phyloP scores from a whole-genome alignment of 2,888 invertebrate genomes.

The Volucella inflata region DNA sequence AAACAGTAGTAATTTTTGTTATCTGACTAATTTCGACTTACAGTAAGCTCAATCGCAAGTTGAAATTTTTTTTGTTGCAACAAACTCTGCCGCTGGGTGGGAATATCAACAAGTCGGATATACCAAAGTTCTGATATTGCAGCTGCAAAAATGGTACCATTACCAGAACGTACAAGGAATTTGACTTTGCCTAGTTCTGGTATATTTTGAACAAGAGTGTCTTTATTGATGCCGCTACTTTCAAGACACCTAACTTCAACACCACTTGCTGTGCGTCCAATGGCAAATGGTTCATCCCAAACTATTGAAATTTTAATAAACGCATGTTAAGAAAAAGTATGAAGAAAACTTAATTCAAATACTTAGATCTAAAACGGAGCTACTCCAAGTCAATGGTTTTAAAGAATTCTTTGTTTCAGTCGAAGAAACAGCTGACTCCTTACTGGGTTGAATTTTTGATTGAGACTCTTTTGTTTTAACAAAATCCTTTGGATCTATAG shows the following conservation, averaged over 20 bases:
- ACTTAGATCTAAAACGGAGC: slow-evolving; percentile 81
- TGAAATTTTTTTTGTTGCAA: slow-evolving; percentile 96
- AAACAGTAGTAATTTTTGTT: background rate
- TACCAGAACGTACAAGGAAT: slow-evolving; percentile 89
- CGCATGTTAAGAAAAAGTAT: slow-evolving; percentile 43
- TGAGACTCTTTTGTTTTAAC: slow-evolving; percentile 76
- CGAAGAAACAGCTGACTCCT: slow-evolving; percentile 67
- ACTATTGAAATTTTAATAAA: slow-evolving; percentile 85
- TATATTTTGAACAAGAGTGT: slow-evolving; percentile 89
- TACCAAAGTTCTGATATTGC: slow-evolving; percentile 96
- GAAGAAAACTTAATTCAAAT: slow-evolving; percentile 29
- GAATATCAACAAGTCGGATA: slow-evolving; percentile 91
- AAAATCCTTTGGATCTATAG: slow-evolving; percentile 90
- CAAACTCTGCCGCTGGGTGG: slow-evolving; percentile 92
- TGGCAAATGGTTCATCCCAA: slow-evolving; percentile 96
- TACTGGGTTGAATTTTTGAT: slow-evolving; percentile 69
- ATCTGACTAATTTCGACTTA: slow-evolving; percentile 83
- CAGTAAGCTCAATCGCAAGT: slow-evolving; percentile 94
- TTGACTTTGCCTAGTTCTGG: slow-evolving; percentile 90
- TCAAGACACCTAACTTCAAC: slow-evolving; percentile 95
- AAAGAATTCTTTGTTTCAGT: slow-evolving; percentile 76
- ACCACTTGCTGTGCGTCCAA: slow-evolving; percentile 92
- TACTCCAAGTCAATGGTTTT: slow-evolving; percentile 80
- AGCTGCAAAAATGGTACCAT: slow-evolving; percentile 93
- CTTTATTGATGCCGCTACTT: slow-evolving; percentile 87